Evolutionary conservation across 2,888 invertebrate species (phyloP).

Genomic region (Phorcus lineatus): DNA sequence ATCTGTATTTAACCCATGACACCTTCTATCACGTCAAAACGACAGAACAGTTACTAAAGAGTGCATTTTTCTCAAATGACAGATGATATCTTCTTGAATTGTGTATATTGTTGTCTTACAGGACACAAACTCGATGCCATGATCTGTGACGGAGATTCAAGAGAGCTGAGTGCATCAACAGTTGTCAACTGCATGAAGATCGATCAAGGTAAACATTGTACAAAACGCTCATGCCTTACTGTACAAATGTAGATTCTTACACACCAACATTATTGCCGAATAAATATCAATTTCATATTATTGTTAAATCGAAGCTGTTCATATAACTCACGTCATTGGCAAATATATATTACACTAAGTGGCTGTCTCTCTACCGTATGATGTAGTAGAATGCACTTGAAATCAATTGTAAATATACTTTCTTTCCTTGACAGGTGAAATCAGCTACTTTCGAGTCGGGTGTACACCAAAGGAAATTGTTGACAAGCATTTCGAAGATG

Average conservation of each 20-base stretch:
- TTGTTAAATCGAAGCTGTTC: not conserved
- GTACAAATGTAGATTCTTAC: too few relatives aligned
- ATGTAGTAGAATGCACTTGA: not conserved
- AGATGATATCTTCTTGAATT: not conserved
- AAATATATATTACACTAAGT: not conserved
- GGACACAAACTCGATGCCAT: constrained; percentile 54
- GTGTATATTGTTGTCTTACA: constrained; percentile 27
- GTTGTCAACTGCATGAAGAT: constrained; percentile 59
- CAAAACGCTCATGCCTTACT: too few relatives aligned
- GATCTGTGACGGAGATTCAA: constrained; percentile 57
- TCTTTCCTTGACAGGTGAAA: not conserved
- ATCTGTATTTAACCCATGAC: too few relatives aligned
- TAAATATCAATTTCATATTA: too few relatives aligned
- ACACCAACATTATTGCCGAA: too few relatives aligned
- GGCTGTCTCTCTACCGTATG: not conserved
- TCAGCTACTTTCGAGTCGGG: constrained; percentile 24
- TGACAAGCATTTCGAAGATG: constrained; percentile 16
- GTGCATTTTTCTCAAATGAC: too few relatives aligned
- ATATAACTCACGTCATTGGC: not conserved
- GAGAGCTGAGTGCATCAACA: constrained; percentile 55
- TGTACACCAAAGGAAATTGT: constrained; percentile 23
- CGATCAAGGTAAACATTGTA: constrained; percentile 46
- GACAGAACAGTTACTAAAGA: too few relatives aligned
- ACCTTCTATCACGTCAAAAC: too few relatives aligned
- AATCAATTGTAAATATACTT: not conserved